Conservation (phyloP, 2,113 vertebrate genomes). For the Coregonus clupeaformis region DNA sequence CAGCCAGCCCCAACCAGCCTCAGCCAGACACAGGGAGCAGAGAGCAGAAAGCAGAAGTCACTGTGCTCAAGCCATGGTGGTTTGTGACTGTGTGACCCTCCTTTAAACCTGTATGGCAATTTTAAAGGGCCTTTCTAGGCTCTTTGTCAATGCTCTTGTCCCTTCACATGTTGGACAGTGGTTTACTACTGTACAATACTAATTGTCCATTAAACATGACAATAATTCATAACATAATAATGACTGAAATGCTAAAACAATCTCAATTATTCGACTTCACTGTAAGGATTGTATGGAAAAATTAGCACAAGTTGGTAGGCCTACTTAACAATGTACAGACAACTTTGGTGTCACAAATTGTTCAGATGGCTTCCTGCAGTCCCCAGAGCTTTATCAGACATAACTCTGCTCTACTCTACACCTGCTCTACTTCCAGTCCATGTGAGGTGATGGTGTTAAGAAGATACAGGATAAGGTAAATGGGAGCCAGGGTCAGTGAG, state of each 20-base stretch:
- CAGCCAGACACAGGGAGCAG: not conserved
- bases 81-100: not conserved
- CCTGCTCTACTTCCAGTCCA: not conserved
- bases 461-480: not conserved
- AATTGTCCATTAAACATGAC: not conserved
- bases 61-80: not conserved
- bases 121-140: slow-evolving; percentile 57
- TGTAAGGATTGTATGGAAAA: not conserved
- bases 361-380: not conserved
- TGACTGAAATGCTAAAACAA: too few species aligned
- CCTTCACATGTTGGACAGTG: not conserved
- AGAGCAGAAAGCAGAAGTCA: not conserved
- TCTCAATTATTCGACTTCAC: not conserved
- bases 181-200: not conserved
- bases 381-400: not conserved
- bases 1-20: not conserved
- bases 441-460: not conserved
- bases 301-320: not conserved
- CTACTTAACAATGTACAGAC: too few species aligned
- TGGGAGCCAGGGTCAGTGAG: slow-evolving; percentile 49
- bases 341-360: not conserved
- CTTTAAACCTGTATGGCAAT: slow-evolving; percentile 35
- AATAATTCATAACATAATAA: too few species aligned
- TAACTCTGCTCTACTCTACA: not conserved
- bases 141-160: not conserved